Conservation (phyloP, 2,113 vertebrate species). For the Egretta garzetta region DNA sequence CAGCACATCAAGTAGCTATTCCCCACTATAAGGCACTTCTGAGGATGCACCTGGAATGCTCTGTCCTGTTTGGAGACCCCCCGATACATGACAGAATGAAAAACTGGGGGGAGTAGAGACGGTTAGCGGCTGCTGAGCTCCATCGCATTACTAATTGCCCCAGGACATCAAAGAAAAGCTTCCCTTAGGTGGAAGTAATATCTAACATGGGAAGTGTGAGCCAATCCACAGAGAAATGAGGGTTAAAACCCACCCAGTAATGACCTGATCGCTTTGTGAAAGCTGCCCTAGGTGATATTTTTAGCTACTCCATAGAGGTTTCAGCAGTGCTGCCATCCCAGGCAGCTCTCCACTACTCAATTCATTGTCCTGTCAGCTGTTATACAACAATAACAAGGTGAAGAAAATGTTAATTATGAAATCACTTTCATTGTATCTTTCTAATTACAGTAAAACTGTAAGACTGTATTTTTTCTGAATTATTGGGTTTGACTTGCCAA, state of each 20-base stretch:
- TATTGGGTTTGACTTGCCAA: background rate
- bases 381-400: background rate
- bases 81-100: background rate
- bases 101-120: background rate
- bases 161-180: background rate
- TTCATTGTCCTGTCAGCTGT: background rate
- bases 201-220: background rate
- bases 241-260: background rate
- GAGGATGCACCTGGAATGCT: background rate
- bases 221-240: background rate
- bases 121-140: background rate
- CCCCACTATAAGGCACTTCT: too few relatives aligned
- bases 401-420: background rate
- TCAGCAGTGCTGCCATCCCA: background rate
- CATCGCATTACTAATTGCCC: fast-evolving
- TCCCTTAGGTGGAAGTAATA: background rate
- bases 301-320: background rate
- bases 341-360: background rate
- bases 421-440: background rate
- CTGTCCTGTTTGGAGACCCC: background rate
- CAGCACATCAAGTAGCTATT: background rate
- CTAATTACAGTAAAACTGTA: background rate
- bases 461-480: background rate
- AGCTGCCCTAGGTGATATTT: background rate
- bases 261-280: background rate